A percentile compares a stretch with the other conserved stretches of the same genome.
Evolutionary conservation across 2,888 invertebrate species (phyloP).

Genomic region (Drosophila rellima): DNA sequence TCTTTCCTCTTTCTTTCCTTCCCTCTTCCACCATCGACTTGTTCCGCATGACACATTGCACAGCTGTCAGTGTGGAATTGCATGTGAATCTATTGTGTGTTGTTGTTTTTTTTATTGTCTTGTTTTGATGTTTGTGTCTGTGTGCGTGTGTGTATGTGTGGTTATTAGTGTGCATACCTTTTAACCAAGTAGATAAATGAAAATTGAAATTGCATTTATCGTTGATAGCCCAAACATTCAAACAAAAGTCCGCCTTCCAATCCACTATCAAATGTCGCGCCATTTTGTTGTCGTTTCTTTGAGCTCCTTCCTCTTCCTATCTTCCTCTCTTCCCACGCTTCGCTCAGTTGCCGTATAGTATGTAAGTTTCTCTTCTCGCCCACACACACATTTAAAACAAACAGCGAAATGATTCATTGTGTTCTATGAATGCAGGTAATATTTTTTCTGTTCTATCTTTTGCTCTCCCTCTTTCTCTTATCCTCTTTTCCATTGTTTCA

Average conservation of each 20-base stretch:
- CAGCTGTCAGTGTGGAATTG: constrained; percentile 10
- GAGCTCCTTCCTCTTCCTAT: background rate
- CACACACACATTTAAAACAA: constrained; percentile 41
- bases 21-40: background rate
- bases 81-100: constrained; percentile 11
- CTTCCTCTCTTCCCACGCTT: background rate
- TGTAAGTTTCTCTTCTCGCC: background rate
- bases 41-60: constrained; percentile 14
- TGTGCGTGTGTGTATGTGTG: too few relatives aligned
- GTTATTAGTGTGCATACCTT: constrained; percentile 30
- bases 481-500: background rate
- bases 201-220: constrained; percentile 58
- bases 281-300: constrained; percentile 36
- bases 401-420: constrained; percentile 64
- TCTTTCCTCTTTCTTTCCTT: too few relatives aligned
- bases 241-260: constrained; percentile 2
- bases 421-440: constrained; percentile 65
- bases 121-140: too few relatives aligned
- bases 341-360: too few relatives aligned
- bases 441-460: constrained; percentile 22
- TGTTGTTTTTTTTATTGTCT: constrained; percentile 1
- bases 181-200: constrained; percentile 56
- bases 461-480: background rate
- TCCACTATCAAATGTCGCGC: constrained; percentile 24
- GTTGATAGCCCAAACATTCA: constrained; percentile 34